Evolutionary conservation across 2,113 vertebrate genomes (phyloP), one percentile per base, ranked within the genome.

Genomic region (Notothenia coriiceps): DNA sequence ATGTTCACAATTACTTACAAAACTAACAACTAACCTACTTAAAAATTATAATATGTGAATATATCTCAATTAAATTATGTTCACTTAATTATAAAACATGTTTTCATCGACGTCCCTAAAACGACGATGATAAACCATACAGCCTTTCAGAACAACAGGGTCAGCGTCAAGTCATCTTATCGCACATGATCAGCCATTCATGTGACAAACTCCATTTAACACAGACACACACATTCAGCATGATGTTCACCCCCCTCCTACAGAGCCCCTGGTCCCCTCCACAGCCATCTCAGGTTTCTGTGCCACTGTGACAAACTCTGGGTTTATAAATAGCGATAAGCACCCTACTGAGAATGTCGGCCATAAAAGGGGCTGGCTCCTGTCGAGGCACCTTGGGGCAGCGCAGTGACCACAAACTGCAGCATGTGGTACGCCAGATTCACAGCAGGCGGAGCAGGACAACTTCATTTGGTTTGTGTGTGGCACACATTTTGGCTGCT

Each of bases 301-400:
- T 84, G 86, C 70, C 88, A 85, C 87, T 84, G 82, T 86, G 73
- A 68, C 87, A 86, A 70, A 83, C 80, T 71, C 67, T 1, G 10
- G 35, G 70, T 83, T 91, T 93, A 94, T 82, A 92, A 91, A 91
- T 94, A 94, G 89, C 67, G 35, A 35, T 22, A 13, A 70, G 79
- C 80, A 44, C 84, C 91, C 82, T 61, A 82, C 77, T 59, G 88
- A 90, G 90, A 91, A 89, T 80, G 86, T 89, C 77, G 63, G 82
- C 93, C 92, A 90, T 93, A 92, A 92, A 94, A 92, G 93, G 93
- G 82, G 46, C 80, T 71, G 81, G 80, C 68, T 76, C 70, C 85
- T 82, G 83, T 60, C 11, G 55, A 77, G 82, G 72, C 77, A 86
- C 74, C 85, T 81, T 57, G 66, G 67, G 88, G 83, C 55, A 5